phyloP scores from a whole-genome alignment of 2,113 vertebrate species.

The Sprattus sprattus region DNA sequence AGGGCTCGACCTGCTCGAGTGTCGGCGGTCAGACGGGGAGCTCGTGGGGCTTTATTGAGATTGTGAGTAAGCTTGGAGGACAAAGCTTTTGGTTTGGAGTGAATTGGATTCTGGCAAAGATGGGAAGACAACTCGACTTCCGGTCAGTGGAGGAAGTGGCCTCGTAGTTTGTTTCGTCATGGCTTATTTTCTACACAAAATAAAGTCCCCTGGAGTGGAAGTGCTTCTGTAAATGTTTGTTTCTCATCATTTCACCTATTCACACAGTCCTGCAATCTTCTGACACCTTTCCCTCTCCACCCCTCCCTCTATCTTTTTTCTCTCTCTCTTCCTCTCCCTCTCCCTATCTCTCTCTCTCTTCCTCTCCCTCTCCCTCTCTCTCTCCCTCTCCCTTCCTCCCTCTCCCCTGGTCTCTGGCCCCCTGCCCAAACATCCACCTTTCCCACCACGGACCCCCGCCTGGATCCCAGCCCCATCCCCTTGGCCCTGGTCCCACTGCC shows the following conservation, averaged over 20 bases:
- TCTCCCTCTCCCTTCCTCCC: conserved; percentile 16
- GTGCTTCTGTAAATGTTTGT: neutral
- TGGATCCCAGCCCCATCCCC: conserved; percentile 65
- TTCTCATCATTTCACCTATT: conserved; percentile 40
- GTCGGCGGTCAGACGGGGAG: neutral
- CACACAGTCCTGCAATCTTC: conserved; percentile 28
- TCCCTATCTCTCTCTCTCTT: neutral
- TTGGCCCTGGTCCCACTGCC: conserved; percentile 70
- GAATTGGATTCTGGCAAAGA: neutral
- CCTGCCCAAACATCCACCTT: conserved; percentile 65
- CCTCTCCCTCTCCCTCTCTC: neutral
- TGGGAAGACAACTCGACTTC: neutral
- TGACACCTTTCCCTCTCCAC: neutral
- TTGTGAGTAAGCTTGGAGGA: neutral
- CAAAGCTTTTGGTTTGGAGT: neutral
- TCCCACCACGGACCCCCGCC: conserved; percentile 61
- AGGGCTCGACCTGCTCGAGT: neutral
- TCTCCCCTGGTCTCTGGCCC: conserved; percentile 60
- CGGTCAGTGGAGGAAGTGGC: neutral
- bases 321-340: neutral
- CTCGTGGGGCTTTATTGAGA: neutral
- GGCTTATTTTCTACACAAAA: neutral
- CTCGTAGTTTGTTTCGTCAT: neutral
- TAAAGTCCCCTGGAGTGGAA: neutral
- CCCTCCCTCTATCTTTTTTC: neutral